Base-by-base conservation (phyloP, 2,113 vertebrate species). In the Cephalopholis sonnerati region DNA sequence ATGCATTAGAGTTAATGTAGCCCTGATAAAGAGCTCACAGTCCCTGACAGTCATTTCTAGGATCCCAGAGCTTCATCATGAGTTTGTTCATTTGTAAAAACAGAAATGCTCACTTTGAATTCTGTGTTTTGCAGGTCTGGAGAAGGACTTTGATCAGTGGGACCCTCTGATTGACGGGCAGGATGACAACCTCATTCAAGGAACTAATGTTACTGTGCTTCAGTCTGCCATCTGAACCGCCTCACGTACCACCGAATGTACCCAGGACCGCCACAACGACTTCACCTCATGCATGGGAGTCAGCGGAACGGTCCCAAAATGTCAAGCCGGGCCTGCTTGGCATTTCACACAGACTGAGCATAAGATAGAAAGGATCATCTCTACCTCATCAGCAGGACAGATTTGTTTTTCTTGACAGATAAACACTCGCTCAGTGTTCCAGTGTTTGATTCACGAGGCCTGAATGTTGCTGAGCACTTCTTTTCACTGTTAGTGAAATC, bases 111-210 rank as follows among this genome's bases (percentile, higher is more conserved):
- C 1, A 4, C 16, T 55, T 18, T 25, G 9, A 0, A 29, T 4
- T 25, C 24, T 55, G 32, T 13, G 2, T 81, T 79, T 75, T 79
- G 4, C 39, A 99, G 98, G 91, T 91, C 93, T 99, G 71, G 82
- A 96, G 64, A 97, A 95, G 84, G 92, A 96, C 90, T 99, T 99
- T 4, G 94, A 98, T 85, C 96, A 94, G 74, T 99, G 98, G 98
- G 95, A 99, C 80, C 69, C 77, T 75, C 93, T 99, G 54, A 95
- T 99, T 68, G 96, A 99, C 44, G 98, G 98, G 3, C 29, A 96
- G 83, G 95, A 98, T 71, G 86, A 94, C 8, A 95, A 97, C 89
- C 96, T 99, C 72, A 98, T 99, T 83, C 94, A 93, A 84, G 97
- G 96, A 67, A 97, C 95, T 36, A 97, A 96, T 5, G 63, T 97